These are phyloP conservation scores for Silurus lanzhouensis DNA, from an alignment of 2,797 vertebrate genomes.

Conservation along the genomic window DNA sequence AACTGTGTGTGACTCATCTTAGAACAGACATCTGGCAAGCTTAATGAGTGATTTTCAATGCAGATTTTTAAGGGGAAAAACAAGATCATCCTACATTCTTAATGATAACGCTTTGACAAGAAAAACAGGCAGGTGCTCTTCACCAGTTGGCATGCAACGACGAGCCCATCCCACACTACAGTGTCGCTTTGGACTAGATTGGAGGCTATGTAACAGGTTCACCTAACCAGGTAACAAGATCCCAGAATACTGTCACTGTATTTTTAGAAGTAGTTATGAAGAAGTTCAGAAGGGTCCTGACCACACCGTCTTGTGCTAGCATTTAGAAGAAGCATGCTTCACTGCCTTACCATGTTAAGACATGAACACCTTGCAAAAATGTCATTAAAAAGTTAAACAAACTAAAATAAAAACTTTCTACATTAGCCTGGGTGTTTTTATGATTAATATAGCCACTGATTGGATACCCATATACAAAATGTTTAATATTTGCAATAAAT, in stretches of 20 bases:
- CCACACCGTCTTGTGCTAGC: constrained; percentile 54
- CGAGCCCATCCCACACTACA: neutral
- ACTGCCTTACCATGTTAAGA: constrained; percentile 52
- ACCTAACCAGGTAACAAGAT: constrained; percentile 71
- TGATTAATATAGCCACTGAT: constrained; percentile 35
- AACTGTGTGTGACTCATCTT: constrained; percentile 33
- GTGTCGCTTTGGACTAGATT: neutral
- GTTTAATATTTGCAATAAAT: neutral
- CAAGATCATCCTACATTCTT: neutral
- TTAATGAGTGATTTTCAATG: constrained; percentile 45
- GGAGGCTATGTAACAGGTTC: constrained; percentile 45
- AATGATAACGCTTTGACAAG: neutral
- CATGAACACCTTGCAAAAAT: constrained; percentile 69
- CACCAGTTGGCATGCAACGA: constrained; percentile 43
- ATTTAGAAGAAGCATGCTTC: constrained; percentile 68
- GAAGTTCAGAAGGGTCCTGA: constrained; percentile 70
- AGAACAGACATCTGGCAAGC: constrained; percentile 50
- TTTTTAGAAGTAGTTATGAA: constrained; percentile 57
- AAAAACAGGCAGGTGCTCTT: neutral
- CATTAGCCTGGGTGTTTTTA: constrained; percentile 33
- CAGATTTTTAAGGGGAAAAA: constrained; percentile 21
- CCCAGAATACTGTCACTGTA: constrained; percentile 64
- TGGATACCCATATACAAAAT: neutral
- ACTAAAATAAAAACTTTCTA: neutral
- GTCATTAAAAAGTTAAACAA: constrained; percentile 62